Evolutionary conservation across 2,888 invertebrate genomes (phyloP).

Genomic region (Euplexia lucipara): DNA sequence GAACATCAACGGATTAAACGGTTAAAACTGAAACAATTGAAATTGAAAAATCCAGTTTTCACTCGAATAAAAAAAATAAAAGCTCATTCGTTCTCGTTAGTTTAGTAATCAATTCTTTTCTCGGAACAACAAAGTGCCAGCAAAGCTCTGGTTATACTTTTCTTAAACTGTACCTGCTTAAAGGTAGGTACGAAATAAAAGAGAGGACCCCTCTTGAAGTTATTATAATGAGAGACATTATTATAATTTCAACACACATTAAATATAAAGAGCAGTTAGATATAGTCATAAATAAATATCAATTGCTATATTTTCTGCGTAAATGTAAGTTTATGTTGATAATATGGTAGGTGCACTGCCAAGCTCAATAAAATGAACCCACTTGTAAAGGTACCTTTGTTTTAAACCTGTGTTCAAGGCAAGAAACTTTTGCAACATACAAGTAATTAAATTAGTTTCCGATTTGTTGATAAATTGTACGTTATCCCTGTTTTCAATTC

Average conservation of each 20-base stretch:
- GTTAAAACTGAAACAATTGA: not conserved
- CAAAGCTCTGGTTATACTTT: not conserved
- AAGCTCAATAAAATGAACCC: not conserved
- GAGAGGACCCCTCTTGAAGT: too few relatives aligned
- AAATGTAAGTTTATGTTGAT: not conserved
- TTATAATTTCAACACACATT: not conserved
- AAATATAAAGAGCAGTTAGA: not conserved
- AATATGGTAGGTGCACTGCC: too few relatives aligned
- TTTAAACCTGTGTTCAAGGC: conserved; percentile 10
- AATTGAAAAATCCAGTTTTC: conserved; percentile 5
- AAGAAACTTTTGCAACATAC: conserved; percentile 8
- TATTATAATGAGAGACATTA: too few relatives aligned
- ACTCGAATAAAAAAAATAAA: conserved; percentile 10
- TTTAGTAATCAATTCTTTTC: not conserved
- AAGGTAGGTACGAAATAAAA: not conserved
- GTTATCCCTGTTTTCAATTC: conserved; percentile 26
- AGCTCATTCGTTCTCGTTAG: conserved; percentile 9
- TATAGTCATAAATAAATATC: not conserved
- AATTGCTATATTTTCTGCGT: conserved; percentile 5
- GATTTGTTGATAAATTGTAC: conserved; percentile 13
- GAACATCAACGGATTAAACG: too few relatives aligned
- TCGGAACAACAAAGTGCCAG: not conserved
- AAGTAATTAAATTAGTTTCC: conserved; percentile 38
- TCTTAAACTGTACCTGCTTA: too few relatives aligned
- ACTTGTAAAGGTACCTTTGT: not conserved